Percentiles rank a stretch among this genome's conserved stretches.
These are phyloP conservation scores for Varanus komodoensis DNA, from an alignment of 2,113 vertebrate species.

Conservation along the genomic window DNA sequence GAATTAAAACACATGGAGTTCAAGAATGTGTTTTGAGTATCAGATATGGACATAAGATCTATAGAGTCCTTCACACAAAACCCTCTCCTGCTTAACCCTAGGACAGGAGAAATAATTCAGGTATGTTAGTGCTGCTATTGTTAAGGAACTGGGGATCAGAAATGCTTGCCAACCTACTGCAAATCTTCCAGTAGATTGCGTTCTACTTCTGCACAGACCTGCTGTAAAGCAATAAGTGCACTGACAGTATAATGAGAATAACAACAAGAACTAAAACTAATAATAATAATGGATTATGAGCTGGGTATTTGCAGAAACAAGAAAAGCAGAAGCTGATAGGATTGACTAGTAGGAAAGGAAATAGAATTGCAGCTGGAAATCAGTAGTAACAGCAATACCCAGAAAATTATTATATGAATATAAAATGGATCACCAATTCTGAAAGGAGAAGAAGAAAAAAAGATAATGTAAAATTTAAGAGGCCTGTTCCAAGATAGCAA, in stretches of 20 bases:
- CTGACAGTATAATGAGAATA: not conserved
- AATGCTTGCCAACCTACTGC: too few species aligned
- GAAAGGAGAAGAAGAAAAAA: constrained; percentile 10
- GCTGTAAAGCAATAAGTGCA: not conserved
- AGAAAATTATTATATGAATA: constrained; percentile 35
- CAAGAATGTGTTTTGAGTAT: too few species aligned
- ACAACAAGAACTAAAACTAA: too few species aligned
- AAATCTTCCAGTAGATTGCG: too few species aligned
- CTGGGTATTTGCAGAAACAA: constrained; percentile 20
- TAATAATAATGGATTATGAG: not conserved
- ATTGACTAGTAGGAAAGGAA: constrained; percentile 22
- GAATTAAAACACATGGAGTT: too few species aligned
- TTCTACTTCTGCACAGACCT: too few species aligned
- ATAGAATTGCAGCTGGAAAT: constrained; percentile 40
- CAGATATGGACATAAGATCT: too few species aligned
- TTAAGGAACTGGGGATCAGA: too few species aligned
- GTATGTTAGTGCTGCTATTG: too few species aligned
- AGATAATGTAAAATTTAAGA: constrained; percentile 22
- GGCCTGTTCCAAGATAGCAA: not conserved
- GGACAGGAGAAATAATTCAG: too few species aligned
- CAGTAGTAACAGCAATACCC: constrained; percentile 17
- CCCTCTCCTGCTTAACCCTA: too few species aligned
- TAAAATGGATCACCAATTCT: constrained; percentile 1
- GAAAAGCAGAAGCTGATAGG: not conserved
- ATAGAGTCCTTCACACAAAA: too few species aligned